Percentiles rank a stretch among this genome's conserved stretches.
phyloP scores from a whole-genome alignment of 2,113 vertebrate species.

The Phainopepla nitens region DNA sequence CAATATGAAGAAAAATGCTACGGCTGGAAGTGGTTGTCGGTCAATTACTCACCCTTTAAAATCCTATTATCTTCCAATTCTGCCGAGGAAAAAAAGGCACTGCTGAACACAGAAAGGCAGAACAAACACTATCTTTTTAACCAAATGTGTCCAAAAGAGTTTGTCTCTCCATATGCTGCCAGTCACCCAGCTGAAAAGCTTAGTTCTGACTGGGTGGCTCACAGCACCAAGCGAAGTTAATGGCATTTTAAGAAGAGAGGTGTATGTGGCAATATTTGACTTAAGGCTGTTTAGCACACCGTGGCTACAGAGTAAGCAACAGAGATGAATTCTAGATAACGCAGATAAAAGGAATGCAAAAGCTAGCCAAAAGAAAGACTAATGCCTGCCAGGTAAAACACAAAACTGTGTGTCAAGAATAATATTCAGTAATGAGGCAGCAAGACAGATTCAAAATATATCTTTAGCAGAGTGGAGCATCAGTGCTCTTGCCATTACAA shows the following conservation, averaged over 20 bases:
- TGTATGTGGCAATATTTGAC: conserved; percentile 22
- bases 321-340: not conserved
- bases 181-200: conserved; percentile 15
- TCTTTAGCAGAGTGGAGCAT: not conserved
- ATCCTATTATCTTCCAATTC: conserved; percentile 63
- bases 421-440: not conserved
- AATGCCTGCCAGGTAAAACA: conserved; percentile 28
- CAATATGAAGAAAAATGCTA: conserved; percentile 55
- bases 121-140: conserved; percentile 47
- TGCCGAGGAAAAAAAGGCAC: not conserved
- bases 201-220: conserved; percentile 36
- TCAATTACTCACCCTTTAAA: conserved; percentile 66
- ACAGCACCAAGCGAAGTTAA: not conserved
- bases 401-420: not conserved
- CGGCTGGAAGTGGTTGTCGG: conserved; percentile 5
- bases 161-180: conserved; percentile 49
- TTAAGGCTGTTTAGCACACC: not conserved
- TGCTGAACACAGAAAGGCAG: conserved; percentile 40
- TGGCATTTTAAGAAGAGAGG: not conserved
- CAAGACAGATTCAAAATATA: not conserved
- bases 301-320: not conserved
- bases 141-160: conserved; percentile 41
- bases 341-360: conserved; percentile 43
- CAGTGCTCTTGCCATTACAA: not conserved
- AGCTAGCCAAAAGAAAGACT: conserved; percentile 7